Percentiles rank a stretch among this genome's conserved stretches.
Evolutionary conservation across 2,797 vertebrate species (phyloP).

Genomic region (Cynopterus sphinx): DNA sequence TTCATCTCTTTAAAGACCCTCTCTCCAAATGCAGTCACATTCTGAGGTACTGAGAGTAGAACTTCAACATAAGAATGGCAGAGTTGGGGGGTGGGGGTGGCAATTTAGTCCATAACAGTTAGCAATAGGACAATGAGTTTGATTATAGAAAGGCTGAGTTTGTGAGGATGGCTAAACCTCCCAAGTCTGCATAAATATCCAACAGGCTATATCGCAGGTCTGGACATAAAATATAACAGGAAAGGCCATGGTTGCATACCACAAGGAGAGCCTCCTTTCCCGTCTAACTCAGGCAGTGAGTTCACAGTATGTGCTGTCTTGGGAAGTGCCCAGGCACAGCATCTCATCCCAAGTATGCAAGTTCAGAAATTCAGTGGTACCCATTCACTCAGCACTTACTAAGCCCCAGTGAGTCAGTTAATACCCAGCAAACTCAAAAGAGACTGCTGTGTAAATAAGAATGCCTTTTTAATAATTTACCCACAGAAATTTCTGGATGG

Average conservation of each 20-base stretch:
- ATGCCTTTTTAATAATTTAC: background rate
- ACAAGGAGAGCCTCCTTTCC: background rate
- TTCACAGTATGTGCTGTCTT: background rate
- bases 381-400: background rate
- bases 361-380: background rate
- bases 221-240: background rate
- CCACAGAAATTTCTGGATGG: background rate
- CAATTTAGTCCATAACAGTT: background rate
- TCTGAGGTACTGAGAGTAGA: background rate
- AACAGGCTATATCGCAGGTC: too few relatives aligned
- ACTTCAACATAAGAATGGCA: too few relatives aligned
- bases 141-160: background rate
- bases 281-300: rapidly evolving
- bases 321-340: background rate
- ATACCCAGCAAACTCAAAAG: background rate
- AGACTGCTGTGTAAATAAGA: background rate
- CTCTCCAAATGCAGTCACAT: background rate
- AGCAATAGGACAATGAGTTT: background rate
- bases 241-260: background rate
- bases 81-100: too few relatives aligned
- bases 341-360: background rate
- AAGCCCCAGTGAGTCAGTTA: background rate
- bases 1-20: background rate
- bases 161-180: background rate
- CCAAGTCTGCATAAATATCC: background rate